Evolutionary conservation across 2,888 invertebrate genomes (phyloP).

Genomic region (Rhabditophanes sp.): DNA sequence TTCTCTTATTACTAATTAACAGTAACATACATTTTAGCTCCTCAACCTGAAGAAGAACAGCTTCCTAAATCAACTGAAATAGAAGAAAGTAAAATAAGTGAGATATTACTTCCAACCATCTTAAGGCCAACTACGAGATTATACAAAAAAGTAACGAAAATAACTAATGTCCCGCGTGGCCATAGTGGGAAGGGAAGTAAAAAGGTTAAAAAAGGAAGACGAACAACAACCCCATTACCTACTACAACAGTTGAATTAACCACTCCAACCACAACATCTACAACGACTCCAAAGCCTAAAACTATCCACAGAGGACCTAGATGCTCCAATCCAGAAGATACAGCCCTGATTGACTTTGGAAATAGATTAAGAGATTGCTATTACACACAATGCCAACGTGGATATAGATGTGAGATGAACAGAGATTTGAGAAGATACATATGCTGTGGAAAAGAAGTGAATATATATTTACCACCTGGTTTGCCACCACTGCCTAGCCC

Average conservation of each 20-base stretch:
- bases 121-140: too few species aligned
- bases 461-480: constrained; percentile 17
- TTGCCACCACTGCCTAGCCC: constrained; percentile 21
- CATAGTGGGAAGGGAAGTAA: constrained; percentile 4
- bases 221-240: constrained; percentile 12
- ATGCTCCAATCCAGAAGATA: constrained; percentile 20
- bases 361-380: constrained; percentile 26
- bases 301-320: constrained; percentile 17
- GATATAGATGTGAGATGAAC: constrained; percentile 26
- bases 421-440: constrained; percentile 22
- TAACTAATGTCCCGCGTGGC: background rate
- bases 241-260: constrained; percentile 5
- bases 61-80: too few species aligned
- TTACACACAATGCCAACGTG: constrained; percentile 20
- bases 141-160: too few species aligned
- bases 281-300: constrained; percentile 5
- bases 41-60: too few species aligned
- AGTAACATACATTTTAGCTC: too few species aligned
- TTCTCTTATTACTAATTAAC: too few species aligned
- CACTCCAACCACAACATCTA: constrained; percentile 10
- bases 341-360: constrained; percentile 23
- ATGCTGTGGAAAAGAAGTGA: constrained; percentile 21
- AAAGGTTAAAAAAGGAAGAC: constrained; percentile 10
- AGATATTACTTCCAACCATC: too few species aligned
- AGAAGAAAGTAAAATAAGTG: too few species aligned